phyloP scores from a whole-genome alignment of 64 coral and sea anemone genomes.

The Montipora cactus region DNA sequence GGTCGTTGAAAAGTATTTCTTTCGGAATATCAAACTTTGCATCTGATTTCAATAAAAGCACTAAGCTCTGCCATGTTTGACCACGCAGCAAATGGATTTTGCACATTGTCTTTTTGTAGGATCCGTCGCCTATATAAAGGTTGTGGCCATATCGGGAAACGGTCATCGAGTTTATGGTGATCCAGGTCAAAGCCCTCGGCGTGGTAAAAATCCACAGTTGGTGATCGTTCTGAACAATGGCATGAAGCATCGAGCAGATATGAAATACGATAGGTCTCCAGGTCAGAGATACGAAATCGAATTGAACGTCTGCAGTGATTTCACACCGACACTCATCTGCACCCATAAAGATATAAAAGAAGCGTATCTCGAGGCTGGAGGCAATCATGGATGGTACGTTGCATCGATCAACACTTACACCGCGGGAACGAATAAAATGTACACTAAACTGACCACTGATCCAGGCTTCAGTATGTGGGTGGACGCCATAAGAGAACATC shows the following conservation, averaged over 20 bases:
- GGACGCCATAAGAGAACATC: background rate
- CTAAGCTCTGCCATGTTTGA: background rate
- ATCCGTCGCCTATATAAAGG: background rate
- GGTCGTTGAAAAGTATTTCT: background rate
- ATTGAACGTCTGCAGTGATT: background rate
- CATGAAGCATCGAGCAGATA: constrained; percentile 10
- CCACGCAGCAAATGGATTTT: background rate
- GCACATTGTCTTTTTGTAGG: constrained; percentile 6
- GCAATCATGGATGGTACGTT: constrained; percentile 22
- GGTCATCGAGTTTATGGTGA: background rate
- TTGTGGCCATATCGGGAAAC: background rate
- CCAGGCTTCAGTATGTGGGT: constrained; percentile 50
- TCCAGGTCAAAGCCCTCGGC: background rate
- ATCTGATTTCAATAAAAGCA: constrained; percentile 4
- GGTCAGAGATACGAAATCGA: background rate
- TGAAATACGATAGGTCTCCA: background rate
- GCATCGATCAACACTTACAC: constrained; percentile 26
- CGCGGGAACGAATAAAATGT: constrained; percentile 3
- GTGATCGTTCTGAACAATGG: constrained; percentile 17
- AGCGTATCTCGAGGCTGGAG: constrained; percentile 34
- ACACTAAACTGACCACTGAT: constrained; percentile 20
- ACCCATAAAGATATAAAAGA: constrained; percentile 1
- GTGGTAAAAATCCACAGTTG: constrained; percentile 19
- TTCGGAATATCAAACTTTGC: background rate
- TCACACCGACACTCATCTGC: constrained; percentile 2